phyloP scores from a whole-genome alignment of 2,797 vertebrate species.

The Huso huso region DNA sequence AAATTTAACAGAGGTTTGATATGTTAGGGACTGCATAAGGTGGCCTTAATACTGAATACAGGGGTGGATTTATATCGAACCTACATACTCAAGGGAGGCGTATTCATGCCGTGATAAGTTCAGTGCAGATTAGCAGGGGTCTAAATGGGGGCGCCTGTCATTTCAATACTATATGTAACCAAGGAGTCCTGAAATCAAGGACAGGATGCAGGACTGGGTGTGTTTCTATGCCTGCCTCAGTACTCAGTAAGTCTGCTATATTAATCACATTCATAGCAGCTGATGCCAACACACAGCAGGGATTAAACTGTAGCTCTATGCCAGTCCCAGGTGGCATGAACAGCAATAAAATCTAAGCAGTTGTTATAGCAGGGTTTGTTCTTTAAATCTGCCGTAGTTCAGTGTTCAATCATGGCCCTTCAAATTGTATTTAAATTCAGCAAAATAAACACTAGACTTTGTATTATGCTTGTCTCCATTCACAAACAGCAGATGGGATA shows the following conservation, averaged over 20 bases:
- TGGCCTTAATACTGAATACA: too few relatives aligned
- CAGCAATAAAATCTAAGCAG: constrained; percentile 8
- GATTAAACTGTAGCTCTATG: not conserved
- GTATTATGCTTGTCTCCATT: too few relatives aligned
- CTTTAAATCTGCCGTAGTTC: constrained; percentile 1
- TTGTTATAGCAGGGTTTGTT: constrained; percentile 1
- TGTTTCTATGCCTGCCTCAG: too few relatives aligned
- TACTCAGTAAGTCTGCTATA: not conserved
- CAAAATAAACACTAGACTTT: too few relatives aligned
- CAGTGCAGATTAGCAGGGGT: not conserved
- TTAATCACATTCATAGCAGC: not conserved
- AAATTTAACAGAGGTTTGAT: too few relatives aligned
- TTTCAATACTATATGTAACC: too few relatives aligned
- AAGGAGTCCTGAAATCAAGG: too few relatives aligned
- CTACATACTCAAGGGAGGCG: too few relatives aligned
- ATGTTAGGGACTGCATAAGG: too few relatives aligned
- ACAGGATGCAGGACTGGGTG: too few relatives aligned
- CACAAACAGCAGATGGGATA: too few relatives aligned
- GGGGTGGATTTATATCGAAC: too few relatives aligned
- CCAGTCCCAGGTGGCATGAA: not conserved
- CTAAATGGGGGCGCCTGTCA: not conserved
- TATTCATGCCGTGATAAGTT: not conserved
- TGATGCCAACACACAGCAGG: not conserved
- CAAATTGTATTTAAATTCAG: not conserved
- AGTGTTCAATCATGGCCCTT: not conserved